Evolutionary conservation across 2,797 vertebrate genomes (phyloP).

Genomic region (Halcyon leucocephala): DNA sequence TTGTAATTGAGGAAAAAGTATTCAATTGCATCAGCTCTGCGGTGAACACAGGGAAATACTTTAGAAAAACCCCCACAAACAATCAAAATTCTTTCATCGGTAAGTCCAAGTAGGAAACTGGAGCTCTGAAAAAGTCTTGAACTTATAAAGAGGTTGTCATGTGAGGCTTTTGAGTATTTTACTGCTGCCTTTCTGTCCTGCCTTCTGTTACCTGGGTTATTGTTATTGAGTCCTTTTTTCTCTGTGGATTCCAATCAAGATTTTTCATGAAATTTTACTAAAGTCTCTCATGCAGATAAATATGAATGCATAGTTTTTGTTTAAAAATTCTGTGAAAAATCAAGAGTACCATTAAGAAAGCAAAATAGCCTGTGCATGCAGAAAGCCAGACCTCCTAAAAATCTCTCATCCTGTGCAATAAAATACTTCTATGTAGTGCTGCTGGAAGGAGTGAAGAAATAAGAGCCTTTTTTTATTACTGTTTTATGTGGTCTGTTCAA

Average conservation of each 20-base stretch:
- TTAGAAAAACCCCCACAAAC: background rate
- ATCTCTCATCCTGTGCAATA: background rate
- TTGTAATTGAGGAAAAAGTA: background rate
- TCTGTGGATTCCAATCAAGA: background rate
- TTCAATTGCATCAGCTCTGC: background rate
- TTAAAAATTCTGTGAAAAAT: background rate
- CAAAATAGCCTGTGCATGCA: background rate
- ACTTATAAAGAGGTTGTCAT: background rate
- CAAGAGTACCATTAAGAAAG: background rate
- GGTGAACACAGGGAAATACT: background rate
- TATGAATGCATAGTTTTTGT: background rate
- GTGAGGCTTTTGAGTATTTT: background rate
- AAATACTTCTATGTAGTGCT: background rate
- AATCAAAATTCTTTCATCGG: background rate
- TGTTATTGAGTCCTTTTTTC: background rate
- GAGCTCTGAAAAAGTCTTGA: background rate
- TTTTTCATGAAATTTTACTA: background rate
- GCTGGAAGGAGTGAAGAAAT: background rate
- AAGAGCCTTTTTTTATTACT: background rate
- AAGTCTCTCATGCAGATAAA: background rate
- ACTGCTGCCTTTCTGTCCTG: background rate
- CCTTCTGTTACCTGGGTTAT: background rate
- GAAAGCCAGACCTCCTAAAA: background rate
- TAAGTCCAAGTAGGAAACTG: background rate
- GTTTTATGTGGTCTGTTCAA: background rate